Evolutionary conservation across 1,140 invertebrate species (phyloP).

Genomic region (Drosophila leontia): DNA sequence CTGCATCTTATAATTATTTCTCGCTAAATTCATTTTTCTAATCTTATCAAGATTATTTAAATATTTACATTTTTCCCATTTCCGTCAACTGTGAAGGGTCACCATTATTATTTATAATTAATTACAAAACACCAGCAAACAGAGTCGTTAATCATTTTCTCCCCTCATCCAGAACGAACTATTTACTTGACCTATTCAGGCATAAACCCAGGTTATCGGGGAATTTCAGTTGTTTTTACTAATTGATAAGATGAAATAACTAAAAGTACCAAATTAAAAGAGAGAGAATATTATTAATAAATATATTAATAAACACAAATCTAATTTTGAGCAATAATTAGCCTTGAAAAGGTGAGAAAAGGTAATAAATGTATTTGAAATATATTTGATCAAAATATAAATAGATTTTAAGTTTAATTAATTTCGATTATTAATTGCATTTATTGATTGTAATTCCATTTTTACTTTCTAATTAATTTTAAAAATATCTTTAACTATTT

Average conservation of each 20-base stretch:
- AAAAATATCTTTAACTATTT: not conserved
- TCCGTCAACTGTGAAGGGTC: not conserved
- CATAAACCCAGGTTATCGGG: not conserved
- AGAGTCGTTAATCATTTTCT: not conserved
- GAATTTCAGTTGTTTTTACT: slow-evolving; percentile 1
- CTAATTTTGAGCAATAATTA: not conserved
- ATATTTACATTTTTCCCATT: not conserved
- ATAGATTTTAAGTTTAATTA: not conserved
- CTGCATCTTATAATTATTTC: too few species aligned
- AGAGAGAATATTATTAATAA: not conserved
- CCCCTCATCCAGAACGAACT: not conserved
- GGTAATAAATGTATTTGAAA: not conserved
- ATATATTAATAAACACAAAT: too few species aligned
- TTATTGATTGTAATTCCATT: not conserved
- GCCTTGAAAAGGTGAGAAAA: not conserved
- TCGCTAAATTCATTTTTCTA: not conserved
- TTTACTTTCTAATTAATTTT: not conserved
- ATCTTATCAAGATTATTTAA: slow-evolving; percentile 1
- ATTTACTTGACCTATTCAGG: slow-evolving; percentile 1
- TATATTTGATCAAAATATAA: not conserved
- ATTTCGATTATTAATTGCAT: not conserved
- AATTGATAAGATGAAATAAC: not conserved
- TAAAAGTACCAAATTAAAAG: not conserved
- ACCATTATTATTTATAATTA: not conserved
- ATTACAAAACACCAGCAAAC: not conserved